Conservation (phyloP, 2,888 invertebrate species). For the Zootermopsis nevadensis region DNA sequence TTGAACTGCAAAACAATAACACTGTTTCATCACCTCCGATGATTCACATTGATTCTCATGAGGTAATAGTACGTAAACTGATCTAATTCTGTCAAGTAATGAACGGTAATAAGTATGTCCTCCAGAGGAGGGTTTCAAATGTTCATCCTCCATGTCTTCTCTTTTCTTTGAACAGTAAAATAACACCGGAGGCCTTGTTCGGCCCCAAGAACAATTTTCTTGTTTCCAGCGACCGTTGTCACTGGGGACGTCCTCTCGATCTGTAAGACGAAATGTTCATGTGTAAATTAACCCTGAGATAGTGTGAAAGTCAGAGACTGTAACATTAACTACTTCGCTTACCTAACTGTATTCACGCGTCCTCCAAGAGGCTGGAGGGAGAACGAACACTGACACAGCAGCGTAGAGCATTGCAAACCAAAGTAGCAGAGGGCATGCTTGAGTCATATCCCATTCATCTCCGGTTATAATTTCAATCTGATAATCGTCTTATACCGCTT, state of each 20-base stretch:
- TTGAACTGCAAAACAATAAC: neutral
- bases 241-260: slow-evolving; percentile 9
- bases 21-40: neutral
- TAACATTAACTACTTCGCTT: too few species aligned
- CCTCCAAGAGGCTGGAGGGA: too few species aligned
- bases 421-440: too few species aligned
- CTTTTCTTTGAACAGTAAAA: neutral
- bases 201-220: neutral
- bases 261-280: neutral
- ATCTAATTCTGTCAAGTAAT: neutral
- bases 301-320: too few species aligned
- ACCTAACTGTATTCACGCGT: too few species aligned
- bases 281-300: too few species aligned
- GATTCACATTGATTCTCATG: neutral
- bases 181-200: neutral
- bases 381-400: too few species aligned
- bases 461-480: too few species aligned
- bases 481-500: too few species aligned
- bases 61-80: neutral
- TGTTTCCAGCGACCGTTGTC: neutral
- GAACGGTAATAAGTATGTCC: neutral
- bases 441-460: too few species aligned
- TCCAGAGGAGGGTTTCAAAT: neutral
- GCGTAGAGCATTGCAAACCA: too few species aligned
- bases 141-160: neutral